phyloP scores from a whole-genome alignment of 2,888 invertebrate genomes.

The Eucera pruinosa region DNA sequence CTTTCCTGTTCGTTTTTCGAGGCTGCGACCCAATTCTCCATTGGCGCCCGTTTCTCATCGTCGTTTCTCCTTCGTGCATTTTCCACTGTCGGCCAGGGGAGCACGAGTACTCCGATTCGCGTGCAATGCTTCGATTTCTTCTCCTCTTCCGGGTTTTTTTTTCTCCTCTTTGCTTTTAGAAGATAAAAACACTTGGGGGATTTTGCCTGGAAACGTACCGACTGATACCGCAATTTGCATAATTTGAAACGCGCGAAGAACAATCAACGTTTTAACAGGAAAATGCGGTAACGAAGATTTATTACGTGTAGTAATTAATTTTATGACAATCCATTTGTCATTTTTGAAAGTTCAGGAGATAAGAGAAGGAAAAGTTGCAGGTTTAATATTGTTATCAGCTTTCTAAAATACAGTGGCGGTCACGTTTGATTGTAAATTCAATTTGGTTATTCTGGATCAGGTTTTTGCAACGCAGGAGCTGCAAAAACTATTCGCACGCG shows the following conservation, averaged over 20 bases:
- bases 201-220: too few relatives aligned
- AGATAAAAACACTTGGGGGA: not conserved
- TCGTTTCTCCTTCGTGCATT: constrained; percentile 19
- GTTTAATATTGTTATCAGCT: too few relatives aligned
- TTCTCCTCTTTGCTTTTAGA: not conserved
- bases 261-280: not conserved
- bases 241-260: not conserved
- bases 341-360: not conserved
- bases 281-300: too few relatives aligned
- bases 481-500: too few relatives aligned
- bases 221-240: not conserved
- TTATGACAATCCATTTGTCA: not conserved
- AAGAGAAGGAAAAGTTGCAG: too few relatives aligned
- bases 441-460: too few relatives aligned
- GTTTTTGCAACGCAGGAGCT: too few relatives aligned
- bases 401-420: too few relatives aligned
- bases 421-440: too few relatives aligned
- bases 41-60: constrained; percentile 27
- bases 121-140: not conserved
- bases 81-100: not conserved
- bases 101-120: not conserved
- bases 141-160: not conserved
- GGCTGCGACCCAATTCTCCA: constrained; percentile 39
- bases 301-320: not conserved
- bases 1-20: constrained; percentile 30